Evolutionary conservation across 2,113 vertebrate genomes (phyloP).

Genomic region (Ictidomys tridecemlineatus): DNA sequence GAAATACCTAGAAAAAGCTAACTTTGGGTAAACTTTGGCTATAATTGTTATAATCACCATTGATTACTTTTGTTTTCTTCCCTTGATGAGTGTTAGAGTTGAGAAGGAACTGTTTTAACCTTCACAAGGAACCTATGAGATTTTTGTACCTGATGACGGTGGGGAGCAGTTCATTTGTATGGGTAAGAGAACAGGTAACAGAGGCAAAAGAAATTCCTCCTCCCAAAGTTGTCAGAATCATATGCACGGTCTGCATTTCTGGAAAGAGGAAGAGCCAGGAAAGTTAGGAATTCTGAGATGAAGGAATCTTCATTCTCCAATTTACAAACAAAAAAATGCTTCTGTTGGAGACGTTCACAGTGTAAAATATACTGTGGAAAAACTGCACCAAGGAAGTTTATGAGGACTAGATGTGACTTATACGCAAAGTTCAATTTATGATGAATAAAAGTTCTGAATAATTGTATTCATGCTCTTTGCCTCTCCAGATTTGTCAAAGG

Average conservation of each 20-base stretch:
- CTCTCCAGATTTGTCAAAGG: neutral
- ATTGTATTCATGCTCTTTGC: neutral
- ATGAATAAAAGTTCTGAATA: neutral
- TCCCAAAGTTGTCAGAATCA: conserved; percentile 6
- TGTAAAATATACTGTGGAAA: neutral
- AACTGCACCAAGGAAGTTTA: neutral
- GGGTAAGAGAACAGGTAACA: neutral
- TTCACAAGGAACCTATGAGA: too few relatives aligned
- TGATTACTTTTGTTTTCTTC: neutral
- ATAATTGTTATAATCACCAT: neutral
- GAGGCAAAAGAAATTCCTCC: neutral
- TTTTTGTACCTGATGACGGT: conserved; percentile 59
- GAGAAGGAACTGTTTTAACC: neutral
- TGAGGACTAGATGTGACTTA: neutral
- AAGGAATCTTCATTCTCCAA: neutral
- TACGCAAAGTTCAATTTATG: neutral
- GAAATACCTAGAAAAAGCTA: neutral
- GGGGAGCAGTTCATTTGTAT: conserved; percentile 66
- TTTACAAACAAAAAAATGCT: neutral
- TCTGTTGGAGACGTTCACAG: neutral
- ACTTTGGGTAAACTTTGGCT: neutral
- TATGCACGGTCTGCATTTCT: conserved; percentile 60
- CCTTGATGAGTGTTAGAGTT: neutral
- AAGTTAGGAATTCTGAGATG: neutral
- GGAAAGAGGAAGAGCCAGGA: neutral